A percentile compares a stretch with the other conserved stretches of the same genome.
Conservation (phyloP, 1,140 invertebrate species). For the Atta cephalotes region DNA sequence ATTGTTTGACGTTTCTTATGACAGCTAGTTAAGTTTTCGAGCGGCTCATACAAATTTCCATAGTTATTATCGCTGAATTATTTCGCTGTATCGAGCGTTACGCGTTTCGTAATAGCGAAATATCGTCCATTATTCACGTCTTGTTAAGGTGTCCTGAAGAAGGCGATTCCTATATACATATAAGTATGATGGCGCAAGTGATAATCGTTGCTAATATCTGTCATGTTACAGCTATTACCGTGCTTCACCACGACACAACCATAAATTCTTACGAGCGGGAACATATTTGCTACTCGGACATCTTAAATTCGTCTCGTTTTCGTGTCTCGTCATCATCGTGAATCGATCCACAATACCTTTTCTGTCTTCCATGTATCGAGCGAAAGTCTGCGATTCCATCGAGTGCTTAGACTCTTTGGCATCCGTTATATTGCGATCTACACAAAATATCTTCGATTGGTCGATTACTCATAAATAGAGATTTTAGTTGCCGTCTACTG, state of each 20-base stretch:
- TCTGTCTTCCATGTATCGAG: constrained; percentile 26
- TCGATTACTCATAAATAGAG: neutral
- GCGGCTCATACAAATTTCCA: constrained; percentile 57
- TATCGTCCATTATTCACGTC: constrained; percentile 69
- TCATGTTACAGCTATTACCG: constrained; percentile 72
- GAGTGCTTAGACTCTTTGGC: neutral
- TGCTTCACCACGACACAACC: constrained; percentile 66
- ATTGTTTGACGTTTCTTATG: constrained; percentile 4
- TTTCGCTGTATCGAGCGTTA: constrained; percentile 56
- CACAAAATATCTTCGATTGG: constrained; percentile 35
- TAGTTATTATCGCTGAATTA: constrained; percentile 69
- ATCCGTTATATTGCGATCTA: constrained; percentile 65
- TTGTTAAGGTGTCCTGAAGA: constrained; percentile 56
- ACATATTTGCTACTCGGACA: constrained; percentile 44
- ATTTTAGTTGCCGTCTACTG: neutral
- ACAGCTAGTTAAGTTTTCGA: neutral
- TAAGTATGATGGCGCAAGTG: constrained; percentile 63
- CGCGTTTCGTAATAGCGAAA: constrained; percentile 67
- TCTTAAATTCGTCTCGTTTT: constrained; percentile 64
- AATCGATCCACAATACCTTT: constrained; percentile 30
- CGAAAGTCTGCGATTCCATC: constrained; percentile 14
- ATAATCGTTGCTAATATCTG: constrained; percentile 77
- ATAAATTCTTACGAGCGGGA: constrained; percentile 69
- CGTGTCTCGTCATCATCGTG: constrained; percentile 48
- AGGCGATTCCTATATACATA: constrained; percentile 47